These are phyloP conservation scores for Gracilinanus agilis DNA, from an alignment of 2,113 vertebrate species.

Conservation along the genomic window DNA sequence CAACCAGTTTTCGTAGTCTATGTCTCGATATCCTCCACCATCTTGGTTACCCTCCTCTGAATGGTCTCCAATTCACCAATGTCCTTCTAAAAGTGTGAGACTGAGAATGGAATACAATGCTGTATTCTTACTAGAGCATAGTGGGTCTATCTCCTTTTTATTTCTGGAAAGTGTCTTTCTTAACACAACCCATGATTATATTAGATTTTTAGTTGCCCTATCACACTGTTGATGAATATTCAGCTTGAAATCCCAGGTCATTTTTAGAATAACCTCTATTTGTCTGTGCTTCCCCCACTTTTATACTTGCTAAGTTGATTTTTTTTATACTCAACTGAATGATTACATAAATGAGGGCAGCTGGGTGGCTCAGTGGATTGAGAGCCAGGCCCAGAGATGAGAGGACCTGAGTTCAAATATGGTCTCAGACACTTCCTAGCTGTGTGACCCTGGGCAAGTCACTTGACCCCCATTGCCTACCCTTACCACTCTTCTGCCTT, in stretches of 20 bases:
- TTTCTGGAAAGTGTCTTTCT: neutral
- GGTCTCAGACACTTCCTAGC: too few relatives aligned
- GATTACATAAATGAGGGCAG: too few relatives aligned
- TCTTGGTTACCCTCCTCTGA: neutral
- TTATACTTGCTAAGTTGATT: too few relatives aligned
- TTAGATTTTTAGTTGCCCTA: neutral
- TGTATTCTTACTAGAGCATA: neutral
- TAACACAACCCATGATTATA: neutral
- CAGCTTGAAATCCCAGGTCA: neutral
- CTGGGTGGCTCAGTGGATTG: too few relatives aligned
- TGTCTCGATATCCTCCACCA: neutral
- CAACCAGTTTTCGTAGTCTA: neutral
- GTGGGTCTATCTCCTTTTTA: neutral
- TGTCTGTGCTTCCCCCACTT: too few relatives aligned
- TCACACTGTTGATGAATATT: neutral
- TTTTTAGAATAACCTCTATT: neutral
- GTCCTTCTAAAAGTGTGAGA: neutral
- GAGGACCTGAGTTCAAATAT: too few relatives aligned
- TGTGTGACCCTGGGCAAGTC: too few relatives aligned
- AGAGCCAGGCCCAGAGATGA: too few relatives aligned
- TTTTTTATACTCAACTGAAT: too few relatives aligned
- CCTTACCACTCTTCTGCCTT: too few relatives aligned
- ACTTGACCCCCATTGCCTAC: too few relatives aligned
- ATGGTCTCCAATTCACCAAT: neutral
- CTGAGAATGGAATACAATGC: neutral